A percentile compares a stretch with the other conserved stretches of the same genome.
phyloP scores from a whole-genome alignment of 2,113 vertebrate species.

The Todiramphus chloris region DNA sequence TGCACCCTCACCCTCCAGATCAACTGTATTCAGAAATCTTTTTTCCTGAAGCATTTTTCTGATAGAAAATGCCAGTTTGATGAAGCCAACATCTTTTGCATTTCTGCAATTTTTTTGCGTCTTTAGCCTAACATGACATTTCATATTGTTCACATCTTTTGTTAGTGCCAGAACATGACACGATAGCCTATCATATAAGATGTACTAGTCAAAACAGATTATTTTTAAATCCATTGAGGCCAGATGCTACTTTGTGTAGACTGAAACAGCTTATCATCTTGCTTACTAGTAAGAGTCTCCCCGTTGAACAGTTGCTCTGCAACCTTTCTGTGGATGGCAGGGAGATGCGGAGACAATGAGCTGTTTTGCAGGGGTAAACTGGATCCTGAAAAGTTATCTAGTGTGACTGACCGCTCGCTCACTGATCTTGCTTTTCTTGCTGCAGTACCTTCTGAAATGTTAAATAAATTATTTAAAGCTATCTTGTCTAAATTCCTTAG shows the following conservation, averaged over 20 bases:
- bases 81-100: conserved; percentile 12
- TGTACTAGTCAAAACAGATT: conserved; percentile 48
- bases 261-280: conserved; percentile 3
- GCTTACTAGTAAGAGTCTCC: not conserved
- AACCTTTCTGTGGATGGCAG: not conserved
- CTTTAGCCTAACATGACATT: conserved; percentile 40
- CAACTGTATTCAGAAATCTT: not conserved
- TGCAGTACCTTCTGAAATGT: not conserved
- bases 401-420: not conserved
- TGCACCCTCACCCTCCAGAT: not conserved
- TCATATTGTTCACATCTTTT: conserved; percentile 50
- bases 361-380: not conserved
- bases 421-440: not conserved
- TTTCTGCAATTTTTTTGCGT: conserved; percentile 19
- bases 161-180: conserved; percentile 44
- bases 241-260: conserved; percentile 9
- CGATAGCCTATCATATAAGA: conserved; percentile 35
- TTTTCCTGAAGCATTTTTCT: not conserved
- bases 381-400: not conserved
- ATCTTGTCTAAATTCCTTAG: not conserved
- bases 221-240: conserved; percentile 6
- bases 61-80: not conserved
- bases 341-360: not conserved
- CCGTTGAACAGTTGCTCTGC: not conserved
- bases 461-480: not conserved